A percentile compares a stretch with the other conserved stretches of the same genome.
Evolutionary conservation across 2,888 invertebrate genomes (phyloP).

Genomic region (Anodontia alba): DNA sequence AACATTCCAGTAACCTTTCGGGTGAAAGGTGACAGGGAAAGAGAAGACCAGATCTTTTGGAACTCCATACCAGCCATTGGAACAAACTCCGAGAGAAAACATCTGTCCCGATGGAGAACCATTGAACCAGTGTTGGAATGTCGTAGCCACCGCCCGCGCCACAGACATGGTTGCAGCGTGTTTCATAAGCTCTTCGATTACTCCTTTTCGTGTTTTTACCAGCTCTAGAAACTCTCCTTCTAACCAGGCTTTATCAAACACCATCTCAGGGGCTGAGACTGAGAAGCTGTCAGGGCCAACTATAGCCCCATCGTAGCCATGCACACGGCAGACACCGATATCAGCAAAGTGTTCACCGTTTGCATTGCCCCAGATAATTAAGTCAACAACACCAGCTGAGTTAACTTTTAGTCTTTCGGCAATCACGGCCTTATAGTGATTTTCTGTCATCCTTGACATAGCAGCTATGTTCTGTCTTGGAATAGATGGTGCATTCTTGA

Average conservation of each 20-base stretch:
- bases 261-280: slow-evolving; percentile 77
- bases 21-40: slow-evolving; percentile 81
- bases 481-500: slow-evolving; percentile 78
- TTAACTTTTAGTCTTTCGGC: slow-evolving; percentile 80
- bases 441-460: slow-evolving; percentile 78
- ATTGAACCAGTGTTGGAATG: slow-evolving; percentile 80
- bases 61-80: slow-evolving; percentile 83
- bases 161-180: slow-evolving; percentile 69
- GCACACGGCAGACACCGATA: slow-evolving; percentile 74
- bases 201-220: slow-evolving; percentile 61
- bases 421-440: slow-evolving; percentile 80
- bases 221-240: slow-evolving; percentile 76
- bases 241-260: slow-evolving; percentile 82
- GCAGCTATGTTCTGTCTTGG: slow-evolving; percentile 80
- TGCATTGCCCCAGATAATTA: slow-evolving; percentile 83
- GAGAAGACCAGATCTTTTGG: slow-evolving; percentile 83
- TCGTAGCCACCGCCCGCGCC: slow-evolving; percentile 73
- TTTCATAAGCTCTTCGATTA: slow-evolving; percentile 61
- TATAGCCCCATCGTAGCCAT: slow-evolving; percentile 82
- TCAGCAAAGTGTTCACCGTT: slow-evolving; percentile 73
- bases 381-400: slow-evolving; percentile 79
- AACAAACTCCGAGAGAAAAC: slow-evolving; percentile 80
- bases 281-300: slow-evolving; percentile 83
- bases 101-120: slow-evolving; percentile 80
- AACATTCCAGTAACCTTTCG: slow-evolving; percentile 81